Evolutionary conservation across 2,888 invertebrate genomes (phyloP).

Genomic region (Aleiodes leptofemur): DNA sequence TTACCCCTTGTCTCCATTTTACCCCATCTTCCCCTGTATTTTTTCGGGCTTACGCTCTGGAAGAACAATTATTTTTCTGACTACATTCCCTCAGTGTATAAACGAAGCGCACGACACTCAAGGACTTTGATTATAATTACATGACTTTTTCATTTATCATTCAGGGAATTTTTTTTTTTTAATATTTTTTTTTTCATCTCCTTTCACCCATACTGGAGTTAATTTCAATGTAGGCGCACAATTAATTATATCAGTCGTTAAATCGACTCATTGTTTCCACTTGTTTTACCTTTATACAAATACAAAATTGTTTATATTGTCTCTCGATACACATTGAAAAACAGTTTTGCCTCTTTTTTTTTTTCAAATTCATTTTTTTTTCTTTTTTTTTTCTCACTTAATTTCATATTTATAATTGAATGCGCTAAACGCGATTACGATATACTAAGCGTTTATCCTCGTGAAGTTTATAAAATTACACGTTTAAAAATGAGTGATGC

Average conservation of each 20-base stretch:
- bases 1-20: too few species aligned
- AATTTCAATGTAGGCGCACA: constrained; percentile 49
- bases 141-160: constrained; percentile 46
- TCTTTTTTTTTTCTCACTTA: constrained; percentile 38
- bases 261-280: constrained; percentile 1
- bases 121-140: constrained; percentile 50
- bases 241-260: constrained; percentile 44
- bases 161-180: constrained; percentile 31
- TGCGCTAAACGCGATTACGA: constrained; percentile 41
- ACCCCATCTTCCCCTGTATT: not conserved
- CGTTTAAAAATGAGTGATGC: constrained; percentile 61
- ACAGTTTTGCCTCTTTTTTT: constrained; percentile 53
- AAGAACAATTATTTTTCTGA: constrained; percentile 50
- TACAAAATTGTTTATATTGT: constrained; percentile 73
- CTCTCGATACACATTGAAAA: constrained; percentile 69
- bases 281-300: constrained; percentile 69
- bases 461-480: constrained; percentile 64
- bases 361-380: constrained; percentile 2
- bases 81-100: constrained; percentile 49
- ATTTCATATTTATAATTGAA: constrained; percentile 45
- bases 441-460: constrained; percentile 47
- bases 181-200: not conserved
- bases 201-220: constrained; percentile 35
- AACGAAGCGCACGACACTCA: constrained; percentile 50
- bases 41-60: constrained; percentile 47